Percentiles rank a stretch among this genome's conserved stretches.
These are phyloP conservation scores for Myodes glareolus DNA, from an alignment of 2,113 vertebrate species.

Conservation along the genomic window DNA sequence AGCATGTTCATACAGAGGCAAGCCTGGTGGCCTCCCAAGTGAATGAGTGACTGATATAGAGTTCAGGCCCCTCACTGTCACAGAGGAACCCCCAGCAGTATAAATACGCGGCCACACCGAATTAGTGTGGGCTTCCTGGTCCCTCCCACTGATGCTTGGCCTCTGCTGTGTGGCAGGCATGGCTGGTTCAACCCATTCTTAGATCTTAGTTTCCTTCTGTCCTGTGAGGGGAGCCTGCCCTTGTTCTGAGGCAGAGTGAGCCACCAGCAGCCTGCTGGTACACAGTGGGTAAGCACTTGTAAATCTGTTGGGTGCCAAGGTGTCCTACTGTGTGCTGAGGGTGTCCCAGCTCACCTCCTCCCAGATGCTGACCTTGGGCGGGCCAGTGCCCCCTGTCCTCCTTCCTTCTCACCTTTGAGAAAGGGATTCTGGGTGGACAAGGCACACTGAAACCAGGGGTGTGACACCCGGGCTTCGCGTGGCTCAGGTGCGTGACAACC, in stretches of 20 bases:
- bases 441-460: rapidly evolving
- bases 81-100: not conserved
- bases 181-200: not conserved
- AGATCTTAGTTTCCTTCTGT: not conserved
- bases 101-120: rapidly evolving
- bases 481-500: not conserved
- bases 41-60: not conserved
- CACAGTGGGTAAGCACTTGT: rapidly evolving
- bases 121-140: too few species aligned
- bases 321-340: not conserved
- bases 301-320: not conserved
- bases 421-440: not conserved
- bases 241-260: not conserved
- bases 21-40: not conserved
- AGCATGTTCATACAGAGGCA: rapidly evolving
- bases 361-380: not conserved
- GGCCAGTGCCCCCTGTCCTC: not conserved
- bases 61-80: not conserved
- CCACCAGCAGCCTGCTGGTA: rapidly evolving
- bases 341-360: not conserved
- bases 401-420: not conserved
- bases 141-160: not conserved
- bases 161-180: not conserved
- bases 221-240: not conserved
- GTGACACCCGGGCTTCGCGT: not conserved